phyloP scores from a whole-genome alignment of 2,797 vertebrate genomes.

The Gephyroberyx darwinii region DNA sequence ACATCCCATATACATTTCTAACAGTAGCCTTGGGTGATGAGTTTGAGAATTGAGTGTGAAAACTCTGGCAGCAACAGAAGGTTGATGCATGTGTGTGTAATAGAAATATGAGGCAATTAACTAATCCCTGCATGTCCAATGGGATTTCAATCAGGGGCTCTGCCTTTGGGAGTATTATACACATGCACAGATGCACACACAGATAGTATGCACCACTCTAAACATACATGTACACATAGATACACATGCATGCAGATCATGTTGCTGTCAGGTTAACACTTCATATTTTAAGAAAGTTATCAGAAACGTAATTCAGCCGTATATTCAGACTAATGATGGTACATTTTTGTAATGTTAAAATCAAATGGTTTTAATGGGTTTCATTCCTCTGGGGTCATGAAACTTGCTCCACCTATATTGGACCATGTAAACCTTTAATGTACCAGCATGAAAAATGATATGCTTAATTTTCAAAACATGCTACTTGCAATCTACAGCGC shows the following conservation, averaged over 20 bases:
- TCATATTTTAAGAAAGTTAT: constrained; percentile 1
- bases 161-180: background rate
- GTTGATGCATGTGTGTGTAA: background rate
- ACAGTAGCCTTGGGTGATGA: constrained; percentile 8
- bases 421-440: constrained; percentile 33
- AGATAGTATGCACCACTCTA: background rate
- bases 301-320: background rate
- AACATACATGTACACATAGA: background rate
- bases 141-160: constrained; percentile 1
- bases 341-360: too few relatives aligned
- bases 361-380: too few relatives aligned
- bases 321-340: too few relatives aligned
- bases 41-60: constrained; percentile 8
- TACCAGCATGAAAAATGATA: constrained; percentile 3
- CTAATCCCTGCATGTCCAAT: constrained; percentile 29
- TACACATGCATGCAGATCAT: constrained; percentile 3
- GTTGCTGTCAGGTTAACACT: too few relatives aligned
- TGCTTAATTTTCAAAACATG: too few relatives aligned
- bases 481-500: too few relatives aligned
- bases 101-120: constrained; percentile 16
- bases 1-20: constrained; percentile 7
- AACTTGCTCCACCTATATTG: constrained; percentile 6
- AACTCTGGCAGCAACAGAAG: constrained; percentile 3
- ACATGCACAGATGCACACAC: background rate
- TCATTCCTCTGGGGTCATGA: too few relatives aligned